Evolutionary conservation across 2,888 invertebrate genomes (phyloP).

Genomic region (Melikaiella ostensackeni): DNA sequence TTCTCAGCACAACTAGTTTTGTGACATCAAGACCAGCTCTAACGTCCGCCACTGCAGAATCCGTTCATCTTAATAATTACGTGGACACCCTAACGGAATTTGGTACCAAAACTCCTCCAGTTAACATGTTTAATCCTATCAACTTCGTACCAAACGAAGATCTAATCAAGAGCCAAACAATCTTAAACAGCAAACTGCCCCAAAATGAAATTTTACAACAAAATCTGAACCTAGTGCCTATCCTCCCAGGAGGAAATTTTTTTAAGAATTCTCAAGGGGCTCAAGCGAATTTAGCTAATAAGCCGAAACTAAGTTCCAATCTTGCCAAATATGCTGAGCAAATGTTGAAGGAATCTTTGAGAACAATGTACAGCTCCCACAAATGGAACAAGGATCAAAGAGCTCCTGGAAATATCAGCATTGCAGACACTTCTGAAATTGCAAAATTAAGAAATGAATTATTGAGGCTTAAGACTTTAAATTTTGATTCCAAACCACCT

Average conservation of each 20-base stretch:
- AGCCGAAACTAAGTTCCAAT: constrained; percentile 69
- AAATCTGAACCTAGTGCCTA: constrained; percentile 69
- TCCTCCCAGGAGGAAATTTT: constrained; percentile 72
- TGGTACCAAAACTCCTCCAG: constrained; percentile 60
- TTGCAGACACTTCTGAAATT: constrained; percentile 64
- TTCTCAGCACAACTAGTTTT: constrained; percentile 67
- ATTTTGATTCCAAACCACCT: constrained; percentile 56
- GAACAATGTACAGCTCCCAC: constrained; percentile 74
- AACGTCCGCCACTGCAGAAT: constrained; percentile 54
- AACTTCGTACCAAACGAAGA: constrained; percentile 73
- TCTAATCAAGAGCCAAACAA: constrained; percentile 68
- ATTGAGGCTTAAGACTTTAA: constrained; percentile 62
- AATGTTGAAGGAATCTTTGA: constrained; percentile 74
- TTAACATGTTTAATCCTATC: constrained; percentile 69
- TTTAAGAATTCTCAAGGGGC: constrained; percentile 65
- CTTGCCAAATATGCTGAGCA: constrained; percentile 73
- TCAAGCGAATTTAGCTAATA: constrained; percentile 64
- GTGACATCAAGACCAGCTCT: constrained; percentile 61
- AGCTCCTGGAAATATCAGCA: constrained; percentile 58
- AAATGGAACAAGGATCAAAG: constrained; percentile 73
- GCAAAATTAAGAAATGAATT: constrained; percentile 67
- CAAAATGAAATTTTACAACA: constrained; percentile 62
- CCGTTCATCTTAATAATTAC: constrained; percentile 63
- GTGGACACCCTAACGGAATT: constrained; percentile 66
- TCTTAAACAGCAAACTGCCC: constrained; percentile 65